Evolutionary conservation across 37 sponge, comb jelly and placozoan species (phyloP).

Genomic region (Chondrilla cf. caribensis): DNA sequence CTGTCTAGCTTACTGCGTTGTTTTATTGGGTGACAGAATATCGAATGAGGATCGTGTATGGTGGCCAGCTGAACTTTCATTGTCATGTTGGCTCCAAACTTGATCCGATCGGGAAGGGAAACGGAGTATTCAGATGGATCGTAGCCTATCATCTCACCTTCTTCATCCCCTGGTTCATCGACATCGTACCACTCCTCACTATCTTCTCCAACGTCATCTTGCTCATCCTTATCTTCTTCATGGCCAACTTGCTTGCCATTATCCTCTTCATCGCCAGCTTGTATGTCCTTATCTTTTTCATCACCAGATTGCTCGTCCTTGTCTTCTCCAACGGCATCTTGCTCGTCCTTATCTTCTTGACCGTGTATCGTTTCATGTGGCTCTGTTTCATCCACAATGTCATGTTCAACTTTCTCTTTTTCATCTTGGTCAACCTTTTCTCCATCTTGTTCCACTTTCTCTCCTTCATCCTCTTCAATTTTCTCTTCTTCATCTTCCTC

Average conservation of each 20-base stretch:
- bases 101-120: constrained; percentile 5
- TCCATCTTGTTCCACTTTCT: too few species aligned
- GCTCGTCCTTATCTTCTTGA: neutral
- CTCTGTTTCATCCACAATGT: neutral
- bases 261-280: neutral
- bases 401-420: neutral
- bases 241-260: neutral
- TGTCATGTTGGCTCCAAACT: neutral
- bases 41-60: neutral
- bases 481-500: neutral
- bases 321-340: neutral
- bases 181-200: constrained; percentile 9
- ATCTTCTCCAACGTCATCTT: neutral
- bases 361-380: neutral
- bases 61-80: neutral
- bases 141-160: neutral
- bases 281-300: neutral
- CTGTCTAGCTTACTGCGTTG: neutral
- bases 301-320: neutral
- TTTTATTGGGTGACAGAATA: neutral
- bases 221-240: neutral
- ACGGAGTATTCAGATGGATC: constrained; percentile 14
- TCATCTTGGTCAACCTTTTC: neutral
- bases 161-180: neutral
- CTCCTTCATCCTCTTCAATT: too few species aligned